A percentile compares a stretch with the other conserved stretches of the same genome.
Evolutionary conservation across 2,888 invertebrate species (phyloP).

Genomic region (Amiota minor): DNA sequence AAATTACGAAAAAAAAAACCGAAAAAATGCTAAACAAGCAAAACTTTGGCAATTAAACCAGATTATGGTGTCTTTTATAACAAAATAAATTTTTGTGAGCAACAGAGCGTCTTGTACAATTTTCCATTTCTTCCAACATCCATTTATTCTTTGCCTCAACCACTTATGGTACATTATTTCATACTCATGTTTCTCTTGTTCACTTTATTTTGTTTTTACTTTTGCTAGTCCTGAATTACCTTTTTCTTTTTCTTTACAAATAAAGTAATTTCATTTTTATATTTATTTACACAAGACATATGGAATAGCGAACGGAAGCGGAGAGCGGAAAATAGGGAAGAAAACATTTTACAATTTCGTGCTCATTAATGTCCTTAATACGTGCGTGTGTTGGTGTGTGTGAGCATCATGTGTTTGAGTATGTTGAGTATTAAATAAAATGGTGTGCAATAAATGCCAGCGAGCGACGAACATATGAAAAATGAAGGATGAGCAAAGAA

Average conservation of each 20-base stretch:
- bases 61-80: constrained; percentile 64
- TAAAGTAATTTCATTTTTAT: constrained; percentile 4
- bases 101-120: too few relatives aligned
- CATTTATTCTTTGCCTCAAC: neutral
- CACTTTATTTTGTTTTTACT: too few relatives aligned
- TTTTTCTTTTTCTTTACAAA: neutral
- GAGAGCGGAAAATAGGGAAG: neutral
- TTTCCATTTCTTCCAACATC: neutral
- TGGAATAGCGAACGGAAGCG: neutral
- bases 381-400: neutral
- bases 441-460: too few relatives aligned
- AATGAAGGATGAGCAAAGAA: neutral
- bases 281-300: neutral
- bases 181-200: neutral
- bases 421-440: too few relatives aligned
- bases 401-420: too few relatives aligned
- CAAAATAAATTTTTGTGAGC: constrained; percentile 57
- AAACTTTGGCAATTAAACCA: constrained; percentile 64
- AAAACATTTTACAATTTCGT: constrained; percentile 5
- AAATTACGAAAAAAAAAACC: constrained; percentile 32
- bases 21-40: neutral
- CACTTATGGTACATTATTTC: neutral
- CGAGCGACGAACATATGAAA: neutral
- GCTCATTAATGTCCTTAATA: constrained; percentile 22
- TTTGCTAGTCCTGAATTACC: neutral